Base-by-base conservation (phyloP, 2,113 vertebrate species). In the Rhea pennata region DNA sequence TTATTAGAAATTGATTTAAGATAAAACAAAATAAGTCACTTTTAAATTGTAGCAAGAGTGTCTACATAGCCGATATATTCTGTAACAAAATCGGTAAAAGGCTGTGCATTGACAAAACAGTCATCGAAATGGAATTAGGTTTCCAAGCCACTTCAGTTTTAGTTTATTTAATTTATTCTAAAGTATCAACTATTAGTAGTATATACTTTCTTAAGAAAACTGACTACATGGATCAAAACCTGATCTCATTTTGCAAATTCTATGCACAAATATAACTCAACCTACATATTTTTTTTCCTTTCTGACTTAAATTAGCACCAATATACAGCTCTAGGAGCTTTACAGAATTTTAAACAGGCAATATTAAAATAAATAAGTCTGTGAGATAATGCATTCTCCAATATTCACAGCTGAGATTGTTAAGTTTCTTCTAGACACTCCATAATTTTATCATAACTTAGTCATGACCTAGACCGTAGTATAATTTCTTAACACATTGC, bases 1-100 rank as follows among this genome's bases (percentile, higher is more conserved):
- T 84, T 85, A 93, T 93, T 95, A 88, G 76, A 77, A 96, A 96
- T 94, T 81, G 90, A 96, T 96, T 93, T 86, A 95, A 90, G 51
- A 90, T 84, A 48, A 88, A 93, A 88, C 51, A 88, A 92, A 93
- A 86, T 67, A 0, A 92, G 42, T 84, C 85, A 42, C 15, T 80
- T 75, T 88, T 78, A 81, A 84, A 74, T 44, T 75, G 72, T 90
- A 86, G 50, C 39, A 39, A 64, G 62, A 64, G 22, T 39, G 40
- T 65, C 72, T 81, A 29, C n/a, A 42, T 19, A 69, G 56, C 39
- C 56, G 78, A 65, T 65, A 72, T 19, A 75, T 65, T 86, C 59
- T 84, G 36, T 31, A 86, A 81, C 59, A 92, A 95, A 88, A 81
- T 76, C 56, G 75, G 59, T 74, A 92, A 66, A 48, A 51, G 77